These are phyloP conservation scores for Xiphophorus hellerii DNA, from an alignment of 2,113 vertebrate species.

Conservation along the genomic window DNA sequence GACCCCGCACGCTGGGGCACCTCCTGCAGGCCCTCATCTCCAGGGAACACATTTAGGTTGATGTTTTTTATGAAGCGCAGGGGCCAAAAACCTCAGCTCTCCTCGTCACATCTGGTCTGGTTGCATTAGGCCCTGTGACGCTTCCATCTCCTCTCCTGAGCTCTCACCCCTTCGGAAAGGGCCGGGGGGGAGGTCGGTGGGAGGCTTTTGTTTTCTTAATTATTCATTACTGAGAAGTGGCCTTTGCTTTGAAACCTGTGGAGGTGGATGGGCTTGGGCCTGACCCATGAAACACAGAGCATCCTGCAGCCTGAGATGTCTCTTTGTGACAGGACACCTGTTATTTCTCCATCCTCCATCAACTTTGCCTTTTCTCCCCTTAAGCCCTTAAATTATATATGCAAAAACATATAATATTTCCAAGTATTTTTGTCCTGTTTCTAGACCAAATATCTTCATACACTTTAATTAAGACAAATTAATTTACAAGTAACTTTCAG, in stretches of 20 bases:
- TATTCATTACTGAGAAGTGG: constrained; percentile 78
- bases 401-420: no score
- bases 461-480: no score
- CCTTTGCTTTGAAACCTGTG: constrained; percentile 80
- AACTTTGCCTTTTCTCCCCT: constrained; percentile 23
- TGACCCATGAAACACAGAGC: constrained; percentile 72
- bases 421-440: no score
- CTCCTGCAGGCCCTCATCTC: constrained; percentile 82
- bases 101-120: constrained; percentile 75
- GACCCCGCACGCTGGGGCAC: constrained; percentile 77
- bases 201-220: constrained; percentile 77
- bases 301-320: constrained; percentile 73
- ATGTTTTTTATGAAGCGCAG: constrained; percentile 76
- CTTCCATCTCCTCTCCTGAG: constrained; percentile 42
- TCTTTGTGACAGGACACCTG: constrained; percentile 82
- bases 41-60: constrained; percentile 79
- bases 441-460: no score
- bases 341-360: constrained; percentile 65
- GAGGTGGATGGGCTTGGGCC: constrained; percentile 77
- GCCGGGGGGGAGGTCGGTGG: no score
- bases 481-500: no score
- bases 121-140: constrained; percentile 68
- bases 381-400: constrained; percentile 45
- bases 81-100: constrained; percentile 72
- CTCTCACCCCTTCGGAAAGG: constrained; percentile 48